Base-by-base conservation (phyloP, 2,113 vertebrate genomes). In the Cavia porcellus region DNA sequence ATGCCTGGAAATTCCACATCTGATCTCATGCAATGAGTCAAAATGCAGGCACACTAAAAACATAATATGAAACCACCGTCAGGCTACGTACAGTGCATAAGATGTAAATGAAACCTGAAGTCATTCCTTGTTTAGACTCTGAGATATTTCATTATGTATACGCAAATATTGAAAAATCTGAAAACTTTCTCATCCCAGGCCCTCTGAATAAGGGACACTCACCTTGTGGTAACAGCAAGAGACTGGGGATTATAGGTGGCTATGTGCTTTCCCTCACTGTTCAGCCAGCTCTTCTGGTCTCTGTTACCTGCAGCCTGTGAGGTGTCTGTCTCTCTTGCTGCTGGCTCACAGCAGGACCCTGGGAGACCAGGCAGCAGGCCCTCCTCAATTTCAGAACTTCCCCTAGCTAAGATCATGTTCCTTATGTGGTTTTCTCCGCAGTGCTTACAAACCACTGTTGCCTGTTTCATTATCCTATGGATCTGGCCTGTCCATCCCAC, bases 151-250 rank as follows among this genome's bases (percentile, higher is more conserved):
- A 83, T 74, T 74, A 35, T 52, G 3, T 42, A 38, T n/a, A 55
- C 52, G 28, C 17, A 72, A 82, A 74, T 82, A 52, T 52, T 30
- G 52, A 38, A 74, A 88, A 94, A 30, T 61, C 7, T 45, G 3
- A 72, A 72, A 22, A 72, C 22, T 5, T 24, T 30, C 30, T 5
- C 10, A 6, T 62, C 47, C 13, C 57, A 45, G n/a, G n/a, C 38
- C 55, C 52, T 89, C 64, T 83, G n/a, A 52, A 61, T 72, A 47
- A 62, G 24, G 52, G 14, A 13, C 64, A n/a, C 1, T n/a, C 38
- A 66, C 2, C 28, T 32, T n/a, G 47, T 7, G 32, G 32, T 57
- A 17, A 25, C 0, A 4, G 7, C 24, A 45, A 4, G 3, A 2
- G 22, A 11, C 11, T 59, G 25, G 1, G 2, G 80, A 52, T 50